phyloP scores from a whole-genome alignment of 2,797 vertebrate species.

The Antrozous pallidus region DNA sequence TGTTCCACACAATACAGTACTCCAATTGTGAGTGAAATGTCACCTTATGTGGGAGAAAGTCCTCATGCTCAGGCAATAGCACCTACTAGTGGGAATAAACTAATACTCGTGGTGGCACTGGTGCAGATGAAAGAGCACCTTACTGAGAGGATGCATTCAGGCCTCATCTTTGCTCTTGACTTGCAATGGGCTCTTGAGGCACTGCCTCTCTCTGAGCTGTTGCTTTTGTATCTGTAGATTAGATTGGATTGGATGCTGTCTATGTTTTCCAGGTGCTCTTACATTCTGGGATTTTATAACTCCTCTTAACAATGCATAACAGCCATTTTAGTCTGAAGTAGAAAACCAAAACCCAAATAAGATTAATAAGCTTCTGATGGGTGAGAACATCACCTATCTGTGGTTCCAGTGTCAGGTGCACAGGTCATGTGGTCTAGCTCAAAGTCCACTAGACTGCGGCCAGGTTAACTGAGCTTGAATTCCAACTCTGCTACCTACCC shows the following conservation, averaged over 20 bases:
- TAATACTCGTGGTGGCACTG: too few relatives aligned
- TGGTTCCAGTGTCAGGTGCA: background rate
- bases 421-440: background rate
- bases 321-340: background rate
- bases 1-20: fast-evolving
- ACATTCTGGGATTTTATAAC: background rate
- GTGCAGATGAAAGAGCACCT: fast-evolving
- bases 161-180: background rate
- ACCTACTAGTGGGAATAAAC: conserved; percentile 25
- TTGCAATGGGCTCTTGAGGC: background rate
- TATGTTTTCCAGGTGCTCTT: background rate
- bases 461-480: background rate
- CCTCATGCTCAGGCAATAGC: background rate
- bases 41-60: background rate
- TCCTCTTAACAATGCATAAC: background rate
- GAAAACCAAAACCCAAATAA: background rate
- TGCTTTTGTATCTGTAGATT: background rate
- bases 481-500: background rate
- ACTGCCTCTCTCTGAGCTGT: background rate
- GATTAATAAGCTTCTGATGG: background rate
- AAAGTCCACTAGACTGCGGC: background rate
- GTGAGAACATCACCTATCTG: background rate
- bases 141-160: background rate
- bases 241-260: background rate
- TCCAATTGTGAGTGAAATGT: background rate